Conservation (phyloP, 2,888 invertebrate genomes). For the Panzeria rudis region DNA sequence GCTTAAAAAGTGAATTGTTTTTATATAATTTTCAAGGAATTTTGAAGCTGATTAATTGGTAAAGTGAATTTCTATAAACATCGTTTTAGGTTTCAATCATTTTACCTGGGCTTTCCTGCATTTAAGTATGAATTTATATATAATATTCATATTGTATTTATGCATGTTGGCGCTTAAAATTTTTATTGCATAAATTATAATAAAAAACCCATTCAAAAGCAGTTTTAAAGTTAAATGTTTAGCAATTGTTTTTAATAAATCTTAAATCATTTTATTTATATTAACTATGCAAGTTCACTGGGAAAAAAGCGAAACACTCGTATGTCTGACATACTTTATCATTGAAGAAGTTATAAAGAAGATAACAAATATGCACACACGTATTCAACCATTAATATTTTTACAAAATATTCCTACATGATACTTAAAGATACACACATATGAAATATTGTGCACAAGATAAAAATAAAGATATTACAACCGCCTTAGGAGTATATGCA, state of each 20-base stretch:
- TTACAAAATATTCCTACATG: background rate
- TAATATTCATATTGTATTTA: background rate
- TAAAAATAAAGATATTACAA: constrained; percentile 63
- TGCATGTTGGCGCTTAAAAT: background rate
- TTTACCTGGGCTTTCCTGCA: too few species aligned
- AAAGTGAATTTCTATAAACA: too few species aligned
- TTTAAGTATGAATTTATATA: too few species aligned
- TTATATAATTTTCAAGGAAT: background rate
- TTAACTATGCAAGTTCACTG: background rate
- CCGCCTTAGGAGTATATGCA: constrained; percentile 50
- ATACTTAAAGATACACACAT: constrained; percentile 47
- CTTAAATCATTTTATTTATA: constrained; percentile 50
- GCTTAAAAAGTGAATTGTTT: background rate
- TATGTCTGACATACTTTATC: constrained; percentile 67
- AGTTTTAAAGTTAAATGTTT: constrained; percentile 63
- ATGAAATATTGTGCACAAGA: constrained; percentile 64
- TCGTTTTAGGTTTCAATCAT: too few species aligned
- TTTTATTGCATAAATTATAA: constrained; percentile 58
- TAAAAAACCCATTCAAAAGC: constrained; percentile 26
- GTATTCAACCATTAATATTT: constrained; percentile 5
- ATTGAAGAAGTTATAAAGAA: constrained; percentile 53
- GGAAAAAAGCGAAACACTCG: background rate
- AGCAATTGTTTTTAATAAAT: constrained; percentile 69
- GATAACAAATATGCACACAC: constrained; percentile 36
- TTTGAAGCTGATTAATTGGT: background rate